phyloP scores from a whole-genome alignment of 2,797 vertebrate genomes.

The Hyperoplus lanceolatus region DNA sequence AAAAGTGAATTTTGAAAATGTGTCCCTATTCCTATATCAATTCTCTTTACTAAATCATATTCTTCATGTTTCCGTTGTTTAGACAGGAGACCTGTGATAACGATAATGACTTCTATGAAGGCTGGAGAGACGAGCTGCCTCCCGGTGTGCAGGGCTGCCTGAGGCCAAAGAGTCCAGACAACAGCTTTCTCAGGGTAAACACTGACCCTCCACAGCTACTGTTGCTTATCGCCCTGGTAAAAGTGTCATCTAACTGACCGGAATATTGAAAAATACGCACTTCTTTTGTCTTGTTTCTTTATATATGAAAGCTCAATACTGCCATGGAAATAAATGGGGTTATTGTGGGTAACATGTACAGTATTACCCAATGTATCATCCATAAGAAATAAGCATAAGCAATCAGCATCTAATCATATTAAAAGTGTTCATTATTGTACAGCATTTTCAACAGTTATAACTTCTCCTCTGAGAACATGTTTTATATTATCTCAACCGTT shows the following conservation, averaged over 20 bases:
- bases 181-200: conserved; percentile 90
- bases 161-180: conserved; percentile 84
- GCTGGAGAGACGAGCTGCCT: conserved; percentile 72
- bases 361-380: too few relatives aligned
- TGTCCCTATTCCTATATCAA: too few relatives aligned
- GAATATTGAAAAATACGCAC: background rate
- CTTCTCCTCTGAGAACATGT: too few relatives aligned
- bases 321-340: background rate
- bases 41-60: background rate
- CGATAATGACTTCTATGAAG: conserved; percentile 88
- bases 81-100: conserved; percentile 91
- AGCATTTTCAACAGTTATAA: too few relatives aligned
- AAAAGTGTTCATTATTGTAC: too few relatives aligned
- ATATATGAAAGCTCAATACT: background rate
- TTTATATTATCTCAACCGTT: too few relatives aligned
- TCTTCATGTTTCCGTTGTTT: background rate
- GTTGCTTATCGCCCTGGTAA: background rate
- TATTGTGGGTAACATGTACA: too few relatives aligned
- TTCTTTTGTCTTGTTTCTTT: background rate
- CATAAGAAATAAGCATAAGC: too few relatives aligned
- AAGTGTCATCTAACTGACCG: background rate
- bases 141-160: conserved; percentile 88
- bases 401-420: too few relatives aligned
- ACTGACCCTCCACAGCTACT: too few relatives aligned
- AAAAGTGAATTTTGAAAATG: too few relatives aligned